Base-by-base conservation (phyloP, 2,797 vertebrate species). In the Sebastes alutus region DNA sequence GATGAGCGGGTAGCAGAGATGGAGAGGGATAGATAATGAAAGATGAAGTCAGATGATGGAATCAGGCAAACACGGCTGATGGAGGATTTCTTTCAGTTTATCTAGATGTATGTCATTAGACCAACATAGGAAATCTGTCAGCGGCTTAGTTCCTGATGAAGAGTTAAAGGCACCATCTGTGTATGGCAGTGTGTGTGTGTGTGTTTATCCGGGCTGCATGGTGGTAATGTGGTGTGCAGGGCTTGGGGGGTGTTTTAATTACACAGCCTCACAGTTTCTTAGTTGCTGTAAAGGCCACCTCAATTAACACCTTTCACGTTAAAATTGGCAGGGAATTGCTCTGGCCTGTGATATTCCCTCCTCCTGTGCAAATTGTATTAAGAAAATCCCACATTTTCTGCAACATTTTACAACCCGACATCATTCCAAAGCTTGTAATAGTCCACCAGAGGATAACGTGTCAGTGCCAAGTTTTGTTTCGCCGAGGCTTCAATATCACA, bases 1-100 rank as follows among this genome's bases (percentile, higher is more conserved):
- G 75, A 82, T 81, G 71, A 86, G 84, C 66, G 72, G 67, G 71
- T 52, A 65, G 77, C 38, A 49, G 25, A 89, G 25, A 85, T 22
- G 42, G 78, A 78, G 30, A 75, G 55, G 56, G 56, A 42, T 1
- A 60, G 59, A 84, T 80, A 79, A 90, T 85, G 82, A 90, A 86
- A 86, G 67, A 86, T 73, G 82, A 87, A 90, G 85, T 87, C 63
- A 55, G 78, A 86, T 61, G 82, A 87, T 80, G 66, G 74, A 81
- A 80, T 78, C 35, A n/a, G 60, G 59, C 58, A 70, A 85, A 88
- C 63, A 62, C 6, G 7, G 74, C 80, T 77, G 78, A 73, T 59
- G 49, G 27, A 71, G 76, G 71, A 58, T 77, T 68, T 79, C 52
- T 80, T 25, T 35, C 32, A 38, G 33, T 87, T 83, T 75, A 79